phyloP scores from a whole-genome alignment of 2,797 vertebrate species.

The Microctenopoma stevenorrisi region DNA sequence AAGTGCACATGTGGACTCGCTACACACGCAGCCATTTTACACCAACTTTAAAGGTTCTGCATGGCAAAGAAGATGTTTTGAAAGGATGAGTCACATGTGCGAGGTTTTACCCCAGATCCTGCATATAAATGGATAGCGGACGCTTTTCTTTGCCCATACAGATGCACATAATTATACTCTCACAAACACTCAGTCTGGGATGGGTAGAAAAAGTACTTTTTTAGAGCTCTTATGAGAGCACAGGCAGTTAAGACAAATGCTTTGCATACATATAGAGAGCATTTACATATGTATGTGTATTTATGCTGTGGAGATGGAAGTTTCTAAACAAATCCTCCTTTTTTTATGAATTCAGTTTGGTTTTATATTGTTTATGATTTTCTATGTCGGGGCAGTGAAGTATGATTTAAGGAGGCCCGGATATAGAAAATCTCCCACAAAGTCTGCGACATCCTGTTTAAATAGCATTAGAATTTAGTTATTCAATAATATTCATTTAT shows the following conservation, averaged over 20 bases:
- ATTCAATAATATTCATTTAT: no score
- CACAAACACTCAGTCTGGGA: not conserved
- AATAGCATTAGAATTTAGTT: no score
- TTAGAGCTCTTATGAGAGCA: constrained; percentile 17
- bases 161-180: not conserved
- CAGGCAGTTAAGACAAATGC: constrained; percentile 51
- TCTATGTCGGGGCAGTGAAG: not conserved
- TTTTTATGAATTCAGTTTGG: constrained; percentile 40
- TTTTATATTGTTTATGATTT: constrained; percentile 24
- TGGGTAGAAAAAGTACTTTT: constrained; percentile 5
- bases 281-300: constrained; percentile 64
- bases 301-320: constrained; percentile 24
- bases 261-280: constrained; percentile 46
- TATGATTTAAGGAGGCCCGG: no score
- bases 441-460: no score
- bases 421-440: no score
- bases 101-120: no score
- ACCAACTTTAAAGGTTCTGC: not conserved
- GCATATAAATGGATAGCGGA: no score
- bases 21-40: not conserved
- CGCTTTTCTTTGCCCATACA: not conserved
- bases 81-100: not conserved
- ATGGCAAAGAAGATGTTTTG: not conserved
- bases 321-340: not conserved
- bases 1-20: not conserved